Evolutionary conservation across 2,113 vertebrate species (phyloP).

Genomic region (Grus americana): DNA sequence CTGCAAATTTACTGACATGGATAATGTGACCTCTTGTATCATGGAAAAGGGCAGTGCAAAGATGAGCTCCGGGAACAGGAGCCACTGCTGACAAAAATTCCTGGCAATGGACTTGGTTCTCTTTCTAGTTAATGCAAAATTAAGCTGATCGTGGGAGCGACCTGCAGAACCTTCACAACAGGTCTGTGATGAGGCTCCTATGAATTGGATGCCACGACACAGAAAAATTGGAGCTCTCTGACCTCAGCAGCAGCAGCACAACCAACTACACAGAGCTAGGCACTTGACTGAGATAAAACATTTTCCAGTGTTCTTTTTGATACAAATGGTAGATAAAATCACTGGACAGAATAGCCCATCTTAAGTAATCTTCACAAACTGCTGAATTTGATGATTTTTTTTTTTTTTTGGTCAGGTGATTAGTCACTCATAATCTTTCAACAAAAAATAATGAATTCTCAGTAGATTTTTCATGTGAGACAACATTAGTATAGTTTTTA

Average conservation of each 20-base stretch:
- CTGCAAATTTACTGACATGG: neutral
- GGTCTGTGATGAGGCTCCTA: neutral
- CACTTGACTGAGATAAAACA: neutral
- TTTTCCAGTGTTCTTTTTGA: neutral
- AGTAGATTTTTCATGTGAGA: neutral
- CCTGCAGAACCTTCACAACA: neutral
- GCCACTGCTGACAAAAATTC: neutral
- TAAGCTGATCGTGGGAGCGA: neutral
- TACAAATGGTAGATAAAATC: neutral
- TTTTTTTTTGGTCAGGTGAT: neutral
- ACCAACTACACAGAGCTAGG: neutral
- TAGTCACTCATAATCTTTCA: neutral
- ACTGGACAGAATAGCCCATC: neutral
- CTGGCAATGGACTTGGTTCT: neutral
- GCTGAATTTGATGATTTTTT: neutral
- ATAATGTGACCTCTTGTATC: neutral
- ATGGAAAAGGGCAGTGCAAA: neutral
- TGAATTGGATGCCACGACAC: neutral
- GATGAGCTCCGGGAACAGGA: neutral
- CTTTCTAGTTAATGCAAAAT: neutral
- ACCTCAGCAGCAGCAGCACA: neutral
- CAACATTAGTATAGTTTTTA: neutral
- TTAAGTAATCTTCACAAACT: neutral
- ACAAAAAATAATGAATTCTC: neutral
- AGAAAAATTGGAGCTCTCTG: neutral